Conservation (phyloP, 2,113 vertebrate species). For the Campylomormyrus tamandua region DNA sequence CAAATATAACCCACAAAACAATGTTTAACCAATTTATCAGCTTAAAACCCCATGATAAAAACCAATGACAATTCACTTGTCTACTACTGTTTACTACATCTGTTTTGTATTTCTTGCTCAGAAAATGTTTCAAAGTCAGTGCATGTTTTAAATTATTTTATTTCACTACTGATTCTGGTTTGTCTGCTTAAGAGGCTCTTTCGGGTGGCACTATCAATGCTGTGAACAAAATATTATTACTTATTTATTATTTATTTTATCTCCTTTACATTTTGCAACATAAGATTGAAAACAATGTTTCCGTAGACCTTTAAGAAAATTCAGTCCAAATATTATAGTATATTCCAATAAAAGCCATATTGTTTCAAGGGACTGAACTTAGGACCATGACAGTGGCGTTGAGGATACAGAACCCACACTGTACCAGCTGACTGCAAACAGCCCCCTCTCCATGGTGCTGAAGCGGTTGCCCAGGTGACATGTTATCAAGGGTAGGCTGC, state of each 20-base stretch:
- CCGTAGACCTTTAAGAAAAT: not conserved
- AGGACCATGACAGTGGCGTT: not conserved
- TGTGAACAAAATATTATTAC: not conserved
- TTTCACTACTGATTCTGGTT: not conserved
- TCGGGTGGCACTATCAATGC: not conserved
- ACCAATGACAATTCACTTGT: not conserved
- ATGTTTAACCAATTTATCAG: not conserved
- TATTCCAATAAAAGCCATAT: not conserved
- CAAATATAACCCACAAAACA: not conserved
- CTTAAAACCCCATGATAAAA: not conserved
- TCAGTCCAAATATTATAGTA: not conserved
- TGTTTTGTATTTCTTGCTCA: not conserved
- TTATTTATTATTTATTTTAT: not conserved
- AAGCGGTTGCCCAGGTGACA: constrained; percentile 49
- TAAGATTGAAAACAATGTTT: not conserved
- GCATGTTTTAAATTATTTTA: constrained; percentile 1
- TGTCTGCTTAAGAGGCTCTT: not conserved
- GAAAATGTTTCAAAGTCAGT: not conserved
- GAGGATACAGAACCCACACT: not conserved
- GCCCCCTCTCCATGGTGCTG: constrained; percentile 51
- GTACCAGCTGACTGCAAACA: constrained; percentile 11
- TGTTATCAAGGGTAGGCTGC: constrained; percentile 34
- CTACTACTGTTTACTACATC: not conserved
- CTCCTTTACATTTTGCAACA: not conserved
- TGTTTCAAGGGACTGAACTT: not conserved